A percentile compares a stretch with the other conserved stretches of the same genome.
Evolutionary conservation across 2,797 vertebrate species (phyloP).

Genomic region (Alauda arvensis): DNA sequence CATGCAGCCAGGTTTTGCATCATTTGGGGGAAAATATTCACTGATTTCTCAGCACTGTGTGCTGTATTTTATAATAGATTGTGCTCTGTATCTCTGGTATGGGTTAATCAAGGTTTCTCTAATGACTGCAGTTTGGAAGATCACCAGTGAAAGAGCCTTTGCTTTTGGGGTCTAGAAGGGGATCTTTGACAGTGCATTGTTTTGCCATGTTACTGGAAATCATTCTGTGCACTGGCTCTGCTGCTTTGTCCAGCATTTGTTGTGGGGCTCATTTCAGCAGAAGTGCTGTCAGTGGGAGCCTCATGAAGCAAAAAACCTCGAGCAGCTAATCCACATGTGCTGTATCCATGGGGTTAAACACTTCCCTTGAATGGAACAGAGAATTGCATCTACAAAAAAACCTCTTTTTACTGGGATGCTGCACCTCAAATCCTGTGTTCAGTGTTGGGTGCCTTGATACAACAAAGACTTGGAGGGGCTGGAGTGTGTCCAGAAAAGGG

Average conservation of each 20-base stretch:
- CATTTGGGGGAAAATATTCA: neutral
- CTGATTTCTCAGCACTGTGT: neutral
- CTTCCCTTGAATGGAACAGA: neutral
- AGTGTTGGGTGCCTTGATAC: neutral
- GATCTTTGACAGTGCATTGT: neutral
- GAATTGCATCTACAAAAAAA: neutral
- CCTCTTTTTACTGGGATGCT: neutral
- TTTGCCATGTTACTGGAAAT: neutral
- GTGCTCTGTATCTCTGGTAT: neutral
- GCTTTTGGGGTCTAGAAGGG: neutral
- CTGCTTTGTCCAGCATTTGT: neutral
- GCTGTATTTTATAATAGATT: neutral
- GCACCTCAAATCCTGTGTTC: neutral
- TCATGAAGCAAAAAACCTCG: neutral
- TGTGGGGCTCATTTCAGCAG: neutral
- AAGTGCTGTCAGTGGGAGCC: neutral
- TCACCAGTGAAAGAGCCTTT: neutral
- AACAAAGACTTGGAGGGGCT: neutral
- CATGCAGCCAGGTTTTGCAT: neutral
- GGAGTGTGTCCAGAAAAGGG: neutral
- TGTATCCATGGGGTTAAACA: neutral
- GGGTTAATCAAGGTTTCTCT: neutral
- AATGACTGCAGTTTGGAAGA: neutral
- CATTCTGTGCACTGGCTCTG: neutral
- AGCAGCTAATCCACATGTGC: neutral